Conservation (phyloP, 2,888 invertebrate species). For the Lampropteryx suffumata region DNA sequence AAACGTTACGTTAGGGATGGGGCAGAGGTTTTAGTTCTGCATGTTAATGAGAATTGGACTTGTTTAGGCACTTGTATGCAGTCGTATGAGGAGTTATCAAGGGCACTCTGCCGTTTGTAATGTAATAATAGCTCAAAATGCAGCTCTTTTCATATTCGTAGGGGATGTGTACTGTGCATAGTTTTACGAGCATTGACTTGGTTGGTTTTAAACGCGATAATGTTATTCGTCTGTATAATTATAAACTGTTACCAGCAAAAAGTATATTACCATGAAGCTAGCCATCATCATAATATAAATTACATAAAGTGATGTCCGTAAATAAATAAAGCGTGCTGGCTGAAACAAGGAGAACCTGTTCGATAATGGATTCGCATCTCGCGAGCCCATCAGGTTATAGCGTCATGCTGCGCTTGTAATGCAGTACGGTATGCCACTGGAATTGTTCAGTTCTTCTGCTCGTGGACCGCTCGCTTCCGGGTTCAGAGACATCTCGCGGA, state of each 20-base stretch:
- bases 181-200: conserved; percentile 26
- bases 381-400: conserved; percentile 54
- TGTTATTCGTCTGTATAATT: conserved; percentile 10
- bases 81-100: conserved; percentile 76
- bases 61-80: conserved; percentile 78
- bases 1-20: conserved; percentile 69
- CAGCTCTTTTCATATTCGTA: conserved; percentile 50
- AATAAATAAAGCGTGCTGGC: conserved; percentile 48
- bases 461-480: conserved; percentile 31
- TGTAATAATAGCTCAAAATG: conserved; percentile 75
- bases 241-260: conserved; percentile 6
- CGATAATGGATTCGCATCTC: conserved; percentile 51
- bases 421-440: conserved; percentile 46
- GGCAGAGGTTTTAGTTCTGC: conserved; percentile 74
- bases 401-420: conserved; percentile 44
- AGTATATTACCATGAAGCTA: conserved; percentile 23
- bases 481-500: conserved; percentile 27
- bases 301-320: conserved; percentile 45
- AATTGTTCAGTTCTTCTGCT: conserved; percentile 63
- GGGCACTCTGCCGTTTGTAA: conserved; percentile 72
- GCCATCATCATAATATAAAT: conserved; percentile 23
- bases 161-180: conserved; percentile 46
- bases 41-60: conserved; percentile 81
- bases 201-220: conserved; percentile 9
- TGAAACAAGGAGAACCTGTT: conserved; percentile 55